These are phyloP conservation scores for Gallinago nigripennis DNA, from an alignment of 2,797 vertebrate species.

Conservation along the genomic window DNA sequence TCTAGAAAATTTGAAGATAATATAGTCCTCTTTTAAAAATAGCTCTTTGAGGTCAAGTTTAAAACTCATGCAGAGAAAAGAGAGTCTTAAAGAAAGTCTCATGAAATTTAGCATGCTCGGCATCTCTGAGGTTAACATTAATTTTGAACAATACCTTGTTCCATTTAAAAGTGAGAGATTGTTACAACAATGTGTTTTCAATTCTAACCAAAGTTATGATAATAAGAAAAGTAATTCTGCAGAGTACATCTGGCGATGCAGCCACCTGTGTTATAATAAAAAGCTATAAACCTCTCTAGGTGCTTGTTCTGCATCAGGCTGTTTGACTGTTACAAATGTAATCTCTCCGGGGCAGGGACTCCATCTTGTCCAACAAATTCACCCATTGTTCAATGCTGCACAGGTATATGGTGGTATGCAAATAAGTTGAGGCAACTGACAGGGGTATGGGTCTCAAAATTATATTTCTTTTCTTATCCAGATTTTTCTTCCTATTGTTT, in stretches of 20 bases:
- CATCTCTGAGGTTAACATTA: slow-evolving; percentile 28
- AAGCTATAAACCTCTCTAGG: background rate
- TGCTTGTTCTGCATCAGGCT: background rate
- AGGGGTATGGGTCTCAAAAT: background rate
- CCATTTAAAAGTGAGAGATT: background rate
- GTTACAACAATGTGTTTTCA: background rate
- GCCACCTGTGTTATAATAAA: background rate
- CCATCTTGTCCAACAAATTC: background rate
- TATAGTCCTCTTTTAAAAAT: background rate
- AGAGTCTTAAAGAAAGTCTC: slow-evolving; percentile 10
- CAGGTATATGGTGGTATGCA: background rate
- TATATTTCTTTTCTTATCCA: background rate
- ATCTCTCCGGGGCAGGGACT: background rate
- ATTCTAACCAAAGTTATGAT: slow-evolving; percentile 18
- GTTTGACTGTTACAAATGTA: background rate
- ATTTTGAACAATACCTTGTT: background rate
- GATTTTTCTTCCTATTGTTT: background rate
- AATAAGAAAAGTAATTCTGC: slow-evolving; percentile 24
- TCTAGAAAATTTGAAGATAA: slow-evolving; percentile 53
- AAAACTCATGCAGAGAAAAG: slow-evolving; percentile 31
- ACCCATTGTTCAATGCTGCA: background rate
- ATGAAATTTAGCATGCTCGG: background rate
- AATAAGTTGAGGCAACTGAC: background rate
- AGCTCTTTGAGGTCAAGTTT: slow-evolving; percentile 62
- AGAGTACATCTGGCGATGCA: background rate